Evolutionary conservation across 53 echinoderm and acorn worm species (phyloP).

Genomic region (Actinopyga echinites): DNA sequence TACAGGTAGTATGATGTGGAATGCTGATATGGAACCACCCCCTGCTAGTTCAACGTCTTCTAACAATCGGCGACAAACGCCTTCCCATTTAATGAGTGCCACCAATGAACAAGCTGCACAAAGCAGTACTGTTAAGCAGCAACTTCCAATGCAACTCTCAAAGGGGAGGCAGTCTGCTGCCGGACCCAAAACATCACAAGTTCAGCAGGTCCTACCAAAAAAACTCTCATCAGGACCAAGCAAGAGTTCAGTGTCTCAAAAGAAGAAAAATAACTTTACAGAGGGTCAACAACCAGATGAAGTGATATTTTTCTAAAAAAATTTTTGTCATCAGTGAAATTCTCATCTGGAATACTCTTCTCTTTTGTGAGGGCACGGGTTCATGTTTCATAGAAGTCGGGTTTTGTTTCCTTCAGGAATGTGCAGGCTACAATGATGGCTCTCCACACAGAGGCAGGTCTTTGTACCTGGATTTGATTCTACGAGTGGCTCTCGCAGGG

Average conservation of each 20-base stretch:
- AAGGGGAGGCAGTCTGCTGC: conserved; percentile 52
- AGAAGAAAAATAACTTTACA: not conserved
- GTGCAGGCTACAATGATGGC: too few relatives aligned
- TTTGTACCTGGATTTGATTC: too few relatives aligned
- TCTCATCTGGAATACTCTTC: too few relatives aligned
- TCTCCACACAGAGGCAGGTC: too few relatives aligned
- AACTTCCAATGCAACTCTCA: conserved; percentile 86
- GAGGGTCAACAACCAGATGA: too few relatives aligned
- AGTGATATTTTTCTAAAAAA: too few relatives aligned
- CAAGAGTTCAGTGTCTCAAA: not conserved
- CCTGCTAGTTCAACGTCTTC: not conserved
- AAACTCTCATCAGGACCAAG: conserved; percentile 55
- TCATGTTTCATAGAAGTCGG: too few relatives aligned
- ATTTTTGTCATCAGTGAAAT: too few relatives aligned
- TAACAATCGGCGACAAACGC: conserved; percentile 38
- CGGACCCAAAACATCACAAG: conserved; percentile 37
- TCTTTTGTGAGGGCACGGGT: too few relatives aligned
- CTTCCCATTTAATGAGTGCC: conserved; percentile 81
- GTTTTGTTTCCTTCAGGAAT: too few relatives aligned
- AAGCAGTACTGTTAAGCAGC: conserved; percentile 60
- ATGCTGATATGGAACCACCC: not conserved
- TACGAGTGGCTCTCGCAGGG: too few relatives aligned
- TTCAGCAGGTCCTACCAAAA: conserved; percentile 79
- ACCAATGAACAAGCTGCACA: conserved; percentile 80
- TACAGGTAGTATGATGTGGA: not conserved